A percentile compares a stretch with the other conserved stretches of the same genome.
phyloP scores from a whole-genome alignment of 2,888 invertebrate genomes.

The Temnothorax ravouxi region DNA sequence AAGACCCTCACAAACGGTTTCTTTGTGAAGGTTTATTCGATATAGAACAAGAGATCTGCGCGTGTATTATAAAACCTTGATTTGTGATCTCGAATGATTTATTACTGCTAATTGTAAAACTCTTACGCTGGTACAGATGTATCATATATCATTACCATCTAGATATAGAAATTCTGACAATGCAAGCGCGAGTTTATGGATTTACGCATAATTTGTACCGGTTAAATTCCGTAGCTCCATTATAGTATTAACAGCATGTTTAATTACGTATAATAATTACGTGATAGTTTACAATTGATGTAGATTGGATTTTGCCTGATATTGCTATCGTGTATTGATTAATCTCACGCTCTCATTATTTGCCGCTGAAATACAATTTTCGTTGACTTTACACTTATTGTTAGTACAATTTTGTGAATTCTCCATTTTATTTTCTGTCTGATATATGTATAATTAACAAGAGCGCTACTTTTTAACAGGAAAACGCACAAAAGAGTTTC shows the following conservation, averaged over 20 bases:
- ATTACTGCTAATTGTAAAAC: background rate
- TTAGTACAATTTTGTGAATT: background rate
- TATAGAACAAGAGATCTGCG: background rate
- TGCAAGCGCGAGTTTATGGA: background rate
- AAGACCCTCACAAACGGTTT: background rate
- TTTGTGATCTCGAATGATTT: background rate
- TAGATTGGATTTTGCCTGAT: conserved; percentile 25
- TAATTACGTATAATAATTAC: conserved; percentile 51
- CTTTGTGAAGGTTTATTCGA: background rate
- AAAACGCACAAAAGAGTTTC: background rate
- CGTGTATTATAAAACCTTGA: background rate
- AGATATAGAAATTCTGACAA: conserved; percentile 13
- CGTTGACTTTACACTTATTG: background rate
- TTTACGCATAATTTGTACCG: conserved; percentile 27
- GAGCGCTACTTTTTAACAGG: background rate
- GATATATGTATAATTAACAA: conserved; percentile 5
- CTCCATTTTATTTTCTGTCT: background rate
- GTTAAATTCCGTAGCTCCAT: conserved; percentile 19
- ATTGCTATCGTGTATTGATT: conserved; percentile 15
- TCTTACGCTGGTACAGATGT: background rate
- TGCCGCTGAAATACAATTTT: background rate
- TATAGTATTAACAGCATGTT: conserved; percentile 48
- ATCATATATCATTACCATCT: background rate
- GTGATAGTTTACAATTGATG: conserved; percentile 44
- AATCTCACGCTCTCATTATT: background rate